Conservation (phyloP, 2,797 vertebrate species). For the Mormyrops attenuatus region DNA sequence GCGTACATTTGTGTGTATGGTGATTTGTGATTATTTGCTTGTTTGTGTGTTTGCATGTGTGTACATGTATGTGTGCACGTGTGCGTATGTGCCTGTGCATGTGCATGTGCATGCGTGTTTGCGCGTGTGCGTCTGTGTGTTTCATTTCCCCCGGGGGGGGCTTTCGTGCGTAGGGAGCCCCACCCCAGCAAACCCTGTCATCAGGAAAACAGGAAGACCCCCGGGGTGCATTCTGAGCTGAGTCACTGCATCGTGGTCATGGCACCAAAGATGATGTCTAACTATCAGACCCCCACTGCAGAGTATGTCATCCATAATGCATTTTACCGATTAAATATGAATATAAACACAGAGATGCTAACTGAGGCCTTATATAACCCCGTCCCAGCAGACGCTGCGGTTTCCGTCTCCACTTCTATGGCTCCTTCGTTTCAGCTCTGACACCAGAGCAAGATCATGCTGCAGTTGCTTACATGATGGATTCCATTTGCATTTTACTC, state of each 20-base stretch:
- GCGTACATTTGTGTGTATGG: background rate
- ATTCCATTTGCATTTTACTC: background rate
- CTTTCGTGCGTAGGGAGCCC: background rate
- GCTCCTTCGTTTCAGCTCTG: background rate
- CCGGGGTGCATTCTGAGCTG: background rate
- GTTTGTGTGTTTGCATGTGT: background rate
- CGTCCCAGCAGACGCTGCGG: background rate
- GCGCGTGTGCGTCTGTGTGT: no score
- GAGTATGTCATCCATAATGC: background rate
- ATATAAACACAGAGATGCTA: background rate
- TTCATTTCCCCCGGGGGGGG: background rate
- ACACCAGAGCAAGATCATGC: background rate
- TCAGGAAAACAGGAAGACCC: background rate
- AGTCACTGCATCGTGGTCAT: background rate
- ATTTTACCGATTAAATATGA: background rate
- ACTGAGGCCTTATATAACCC: background rate
- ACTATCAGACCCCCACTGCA: background rate
- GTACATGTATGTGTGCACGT: fast-evolving
- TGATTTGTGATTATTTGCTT: background rate
- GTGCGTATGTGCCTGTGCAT: no score
- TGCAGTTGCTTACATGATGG: background rate
- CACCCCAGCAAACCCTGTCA: background rate
- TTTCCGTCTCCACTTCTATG: background rate
- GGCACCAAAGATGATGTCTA: background rate
- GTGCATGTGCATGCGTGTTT: background rate